These are phyloP conservation scores for Trisateles emortualis DNA, from an alignment of 2,888 invertebrate species.

Conservation along the genomic window DNA sequence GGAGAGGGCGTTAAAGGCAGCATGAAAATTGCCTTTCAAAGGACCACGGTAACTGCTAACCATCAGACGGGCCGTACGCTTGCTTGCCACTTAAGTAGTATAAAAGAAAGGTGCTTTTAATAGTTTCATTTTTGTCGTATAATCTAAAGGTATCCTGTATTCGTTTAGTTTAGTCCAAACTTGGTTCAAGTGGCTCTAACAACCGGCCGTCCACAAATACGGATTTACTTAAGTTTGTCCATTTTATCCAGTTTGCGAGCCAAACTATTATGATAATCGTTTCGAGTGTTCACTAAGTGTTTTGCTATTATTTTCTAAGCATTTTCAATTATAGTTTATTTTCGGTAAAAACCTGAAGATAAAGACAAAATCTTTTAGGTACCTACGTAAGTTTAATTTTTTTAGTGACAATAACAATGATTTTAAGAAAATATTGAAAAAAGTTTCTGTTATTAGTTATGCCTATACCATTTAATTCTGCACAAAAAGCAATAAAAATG, in stretches of 20 bases:
- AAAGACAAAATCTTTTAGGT: no score
- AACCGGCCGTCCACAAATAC: conserved; percentile 71
- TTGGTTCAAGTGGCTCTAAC: conserved; percentile 71
- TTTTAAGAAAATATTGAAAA: no score
- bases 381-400: no score
- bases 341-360: neutral
- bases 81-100: no score
- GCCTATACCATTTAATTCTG: no score
- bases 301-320: conserved; percentile 17
- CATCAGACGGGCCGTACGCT: no score
- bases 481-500: no score
- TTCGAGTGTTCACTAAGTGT: conserved; percentile 19
- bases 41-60: no score
- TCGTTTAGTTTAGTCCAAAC: conserved; percentile 52
- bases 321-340: neutral
- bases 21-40: no score
- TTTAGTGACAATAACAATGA: no score
- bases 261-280: conserved; percentile 44
- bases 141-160: conserved; percentile 55
- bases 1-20: no score
- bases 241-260: conserved; percentile 49
- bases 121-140: conserved; percentile 35
- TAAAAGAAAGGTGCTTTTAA: neutral
- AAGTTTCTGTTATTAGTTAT: no score
- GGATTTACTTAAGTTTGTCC: conserved; percentile 77